Percentiles rank a stretch among this genome's conserved stretches.
Evolutionary conservation across 2,888 invertebrate species (phyloP).

Genomic region (Cheilosia vernalis): DNA sequence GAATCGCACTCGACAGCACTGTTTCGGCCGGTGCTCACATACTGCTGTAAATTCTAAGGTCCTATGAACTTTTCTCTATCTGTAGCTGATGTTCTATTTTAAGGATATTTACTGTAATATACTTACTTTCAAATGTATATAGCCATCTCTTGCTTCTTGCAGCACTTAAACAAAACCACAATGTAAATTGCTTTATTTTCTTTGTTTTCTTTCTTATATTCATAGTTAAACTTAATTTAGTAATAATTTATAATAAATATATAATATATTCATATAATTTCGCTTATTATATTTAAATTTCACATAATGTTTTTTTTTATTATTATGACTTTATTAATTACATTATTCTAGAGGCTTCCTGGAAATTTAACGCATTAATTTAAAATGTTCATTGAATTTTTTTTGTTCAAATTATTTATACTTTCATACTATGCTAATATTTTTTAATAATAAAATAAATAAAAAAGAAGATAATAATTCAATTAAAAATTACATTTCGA

Average conservation of each 20-base stretch:
- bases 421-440: neutral
- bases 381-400: neutral
- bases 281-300: constrained; percentile 42
- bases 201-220: constrained; percentile 40
- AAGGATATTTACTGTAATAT: neutral
- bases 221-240: constrained; percentile 49
- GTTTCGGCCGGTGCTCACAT: no score
- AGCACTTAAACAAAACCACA: constrained; percentile 53
- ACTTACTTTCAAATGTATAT: constrained; percentile 8
- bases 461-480: neutral
- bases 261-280: constrained; percentile 43
- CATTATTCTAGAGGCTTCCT: constrained; percentile 45
- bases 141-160: neutral
- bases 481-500: neutral
- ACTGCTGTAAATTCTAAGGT: no score
- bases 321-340: constrained; percentile 21
- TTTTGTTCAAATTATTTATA: neutral
- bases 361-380: constrained; percentile 25
- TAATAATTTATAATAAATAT: constrained; percentile 57
- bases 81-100: neutral
- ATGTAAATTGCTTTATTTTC: constrained; percentile 58
- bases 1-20: no score
- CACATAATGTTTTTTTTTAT: constrained; percentile 26
- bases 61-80: no score
- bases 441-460: neutral